A percentile compares a stretch with the other conserved stretches of the same genome.
Evolutionary conservation across 1,140 invertebrate genomes (phyloP).

Genomic region (Drosophila kohkoa): DNA sequence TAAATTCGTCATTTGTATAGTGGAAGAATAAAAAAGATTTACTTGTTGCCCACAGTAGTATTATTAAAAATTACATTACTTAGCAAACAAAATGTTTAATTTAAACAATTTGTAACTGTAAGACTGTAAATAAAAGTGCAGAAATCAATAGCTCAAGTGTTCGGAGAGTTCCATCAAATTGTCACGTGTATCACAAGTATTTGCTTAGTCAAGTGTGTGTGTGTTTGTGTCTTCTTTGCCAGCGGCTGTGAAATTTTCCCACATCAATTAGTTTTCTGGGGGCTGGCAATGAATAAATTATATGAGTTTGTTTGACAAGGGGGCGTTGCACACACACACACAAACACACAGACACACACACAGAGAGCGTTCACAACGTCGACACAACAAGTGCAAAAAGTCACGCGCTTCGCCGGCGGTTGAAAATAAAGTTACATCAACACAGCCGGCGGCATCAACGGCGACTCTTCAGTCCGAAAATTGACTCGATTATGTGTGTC

Average conservation of each 20-base stretch:
- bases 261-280: slow-evolving; percentile 78
- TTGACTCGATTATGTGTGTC: slow-evolving; percentile 84
- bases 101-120: no score
- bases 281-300: slow-evolving; percentile 84
- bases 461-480: slow-evolving; percentile 54
- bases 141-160: slow-evolving; percentile 35
- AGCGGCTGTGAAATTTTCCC: slow-evolving; percentile 72
- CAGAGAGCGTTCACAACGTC: slow-evolving; percentile 23
- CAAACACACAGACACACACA: no score
- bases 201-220: slow-evolving; percentile 46
- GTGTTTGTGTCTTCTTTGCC: slow-evolving; percentile 1
- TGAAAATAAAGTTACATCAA: slow-evolving; percentile 75
- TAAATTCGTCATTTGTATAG: no score
- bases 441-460: slow-evolving; percentile 64
- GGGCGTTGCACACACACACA: not conserved
- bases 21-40: no score
- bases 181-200: slow-evolving; percentile 45
- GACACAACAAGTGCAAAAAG: slow-evolving; percentile 83
- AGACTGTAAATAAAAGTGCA: not conserved
- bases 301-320: slow-evolving; percentile 32
- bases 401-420: slow-evolving; percentile 68
- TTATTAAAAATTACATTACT: no score
- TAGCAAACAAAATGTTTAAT: no score
- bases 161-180: not conserved
- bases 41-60: no score